Conservation (phyloP, 2,113 vertebrate genomes). For the Ornithorhynchus anatinus region DNA sequence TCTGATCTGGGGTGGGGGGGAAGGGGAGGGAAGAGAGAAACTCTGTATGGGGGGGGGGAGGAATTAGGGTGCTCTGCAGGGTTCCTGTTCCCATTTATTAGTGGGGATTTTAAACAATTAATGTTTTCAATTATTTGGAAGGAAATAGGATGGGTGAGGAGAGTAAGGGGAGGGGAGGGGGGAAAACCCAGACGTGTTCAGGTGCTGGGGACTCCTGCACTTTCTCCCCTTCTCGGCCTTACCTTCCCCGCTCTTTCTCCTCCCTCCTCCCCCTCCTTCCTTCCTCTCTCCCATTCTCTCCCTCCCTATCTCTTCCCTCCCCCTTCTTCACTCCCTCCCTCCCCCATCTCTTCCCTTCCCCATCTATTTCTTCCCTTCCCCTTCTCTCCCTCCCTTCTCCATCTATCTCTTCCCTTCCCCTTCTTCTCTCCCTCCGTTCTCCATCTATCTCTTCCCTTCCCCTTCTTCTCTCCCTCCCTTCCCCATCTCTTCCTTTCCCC, state of each 20-base stretch:
- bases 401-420: neutral
- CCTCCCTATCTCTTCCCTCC: neutral
- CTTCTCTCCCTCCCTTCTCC: neutral
- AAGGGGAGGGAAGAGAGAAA: neutral
- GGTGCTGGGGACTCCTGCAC: conserved; percentile 1
- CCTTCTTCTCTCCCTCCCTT: neutral
- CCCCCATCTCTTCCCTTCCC: too few species aligned
- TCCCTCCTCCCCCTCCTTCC: neutral
- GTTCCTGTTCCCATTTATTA: too few species aligned
- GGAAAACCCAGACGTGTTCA: neutral
- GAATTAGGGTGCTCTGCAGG: neutral
- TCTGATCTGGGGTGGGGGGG: neutral
- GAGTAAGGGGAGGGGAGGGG: conserved; percentile 5
- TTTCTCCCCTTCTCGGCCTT: neutral
- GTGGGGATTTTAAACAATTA: neutral
- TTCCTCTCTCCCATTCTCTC: neutral
- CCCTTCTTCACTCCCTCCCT: neutral
- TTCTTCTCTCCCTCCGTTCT: neutral
- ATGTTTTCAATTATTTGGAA: neutral
- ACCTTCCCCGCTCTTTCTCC: neutral
- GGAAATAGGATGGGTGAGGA: neutral
- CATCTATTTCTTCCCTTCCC: too few species aligned
- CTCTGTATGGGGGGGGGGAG: neutral
- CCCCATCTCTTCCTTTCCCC: too few species aligned
- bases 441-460: neutral